Base-by-base conservation (phyloP, 2,797 vertebrate genomes). In the Nothura maculosa region DNA sequence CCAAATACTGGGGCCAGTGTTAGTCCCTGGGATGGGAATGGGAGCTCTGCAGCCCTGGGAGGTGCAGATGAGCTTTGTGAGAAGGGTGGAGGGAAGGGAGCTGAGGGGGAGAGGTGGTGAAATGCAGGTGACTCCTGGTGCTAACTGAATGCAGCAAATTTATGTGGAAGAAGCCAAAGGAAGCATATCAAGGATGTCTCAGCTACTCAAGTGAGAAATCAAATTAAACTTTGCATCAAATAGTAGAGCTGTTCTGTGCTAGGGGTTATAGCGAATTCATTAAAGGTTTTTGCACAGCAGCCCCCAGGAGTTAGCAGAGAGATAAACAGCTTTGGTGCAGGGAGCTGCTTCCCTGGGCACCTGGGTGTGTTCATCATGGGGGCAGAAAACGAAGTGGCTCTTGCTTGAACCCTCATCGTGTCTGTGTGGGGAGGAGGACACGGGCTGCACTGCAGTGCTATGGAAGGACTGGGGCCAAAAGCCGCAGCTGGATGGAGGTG, bases 141-240 rank as follows among this genome's bases (percentile, higher is more conserved):
- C 84, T 94, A 43, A 76, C 34, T 58, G 70, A 10, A 54, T 68
- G 87, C 77, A 83, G 92, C 60, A 76, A 82, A 64, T 89, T 69
- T 40, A 54, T 91, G 90, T 81, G 69, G 85, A 75, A 70, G 90
- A 72, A 92, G 81, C 76, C 45, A 84, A 81, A 79, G 85, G 89
- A 78, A 94, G 90, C 19, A 2, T 84, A 63, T 91, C 80, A 70
- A 95, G 94, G 93, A 92, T 86, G 94, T 92, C 92, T 97, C 95
- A 94, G 89, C 90, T 93, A 95, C 74, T 96, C 80, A 16, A 94
- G 94, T 96, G 96, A 96, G 93, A 97, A 96, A 96, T 97, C 94
- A 92, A 96, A 97, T 97, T 96, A 95, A 96, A 96, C 74, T 89
- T 87, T 87, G 96, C 92, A 92, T 96, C 92, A 25, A 16, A 62